Evolutionary conservation across 2,113 vertebrate genomes (phyloP), one percentile per base, ranked within the genome.

Genomic region (Passer domesticus): DNA sequence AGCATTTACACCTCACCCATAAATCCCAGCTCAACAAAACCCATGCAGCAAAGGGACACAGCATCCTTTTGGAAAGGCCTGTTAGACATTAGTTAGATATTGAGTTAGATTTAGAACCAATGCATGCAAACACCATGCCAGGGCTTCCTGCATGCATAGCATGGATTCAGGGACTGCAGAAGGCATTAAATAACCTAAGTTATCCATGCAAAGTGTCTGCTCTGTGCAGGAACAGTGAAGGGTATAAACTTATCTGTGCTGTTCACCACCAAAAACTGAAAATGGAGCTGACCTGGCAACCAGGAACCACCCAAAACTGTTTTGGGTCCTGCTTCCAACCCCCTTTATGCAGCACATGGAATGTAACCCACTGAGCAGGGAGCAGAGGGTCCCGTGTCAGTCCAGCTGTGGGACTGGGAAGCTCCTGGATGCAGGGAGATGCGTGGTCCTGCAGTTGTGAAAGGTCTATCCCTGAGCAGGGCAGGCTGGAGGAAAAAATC

Each of bases 401-500:
- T 17, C 59, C 53, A 60, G 68, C 53, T 59, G 58, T 1, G 3
- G 37, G 27, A 62, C 15, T 10, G 3, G 24, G 17, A 62, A 37
- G 49, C 20, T 75, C 58, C 67, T 47, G 27, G 46, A 66, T 63
- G 62, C 39, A 59, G 33, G 43, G 50, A 74, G 31, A 52, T 43
- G 50, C 28, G 22, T 80, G 58, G 31, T 63, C 20, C 73, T 72
- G 70, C 60, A 68, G 28, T 7, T 67, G 76, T 47, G 77, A 84
- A 82, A 83, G 47, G 73, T 67, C 25, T 9, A 20, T 19, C 58
- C 63, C 41, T 20, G 76, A 77, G 66, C 74, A 91, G 2, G 73
- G 25, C 56, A 90, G 68, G 23, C 79, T 66, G 59, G 18, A 73
- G 62, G 74, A 96, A 95, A 88, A 13, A 63, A 63, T 44, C 69